Base-by-base conservation (phyloP, 2,113 vertebrate species). In the Solenodon paradoxus region DNA sequence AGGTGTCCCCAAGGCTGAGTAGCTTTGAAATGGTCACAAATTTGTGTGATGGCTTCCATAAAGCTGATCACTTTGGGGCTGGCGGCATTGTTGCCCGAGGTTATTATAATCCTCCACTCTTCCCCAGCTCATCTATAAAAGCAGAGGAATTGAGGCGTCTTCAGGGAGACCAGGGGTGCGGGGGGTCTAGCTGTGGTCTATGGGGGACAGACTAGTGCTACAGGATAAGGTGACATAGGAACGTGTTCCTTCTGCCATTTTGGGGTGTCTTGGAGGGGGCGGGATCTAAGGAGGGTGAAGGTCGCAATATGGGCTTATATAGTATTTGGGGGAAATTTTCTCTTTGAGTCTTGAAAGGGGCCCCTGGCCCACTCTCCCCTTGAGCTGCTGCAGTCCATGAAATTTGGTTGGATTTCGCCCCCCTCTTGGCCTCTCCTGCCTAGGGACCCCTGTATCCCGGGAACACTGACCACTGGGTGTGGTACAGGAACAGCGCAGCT, bases 11-110 rank as follows among this genome's bases (percentile, higher is more conserved):
- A 88, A 94, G 89, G 89, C 86, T 63, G 94, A 87, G 47, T 89
- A 47, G 86, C 69, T 84, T 83, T 83, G 94, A 94, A 94, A 68
- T 84, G 77, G 89, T 22, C 78, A 28, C 47, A 66, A 8, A 79
- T 94, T 80, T 94, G 85, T 86, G 88, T 92, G 80, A 87, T 84
- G 82, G 15, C 30, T 80, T 83, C 47, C 40, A 30, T 69, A 88
- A 69, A 92, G 64, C 95, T 83, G 63, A 94, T 87, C 42, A 79
- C 63, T 94, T 91, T 86, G 72, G 96, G 94, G 63, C 92, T 75
- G 57, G 85, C 94, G 75, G 86, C 51, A 45, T 53, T 87, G 85
- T 90, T 83, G 84, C 79, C 84, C 81, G n/a, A 26, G 51, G 91
- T 57, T 75, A 0, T 92, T 66, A 26, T 0, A 59, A 47, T n/a